Base-by-base conservation (phyloP, 30 jellyfish, hydroid and myxozoan species). In the Cassiopea xamachana region DNA sequence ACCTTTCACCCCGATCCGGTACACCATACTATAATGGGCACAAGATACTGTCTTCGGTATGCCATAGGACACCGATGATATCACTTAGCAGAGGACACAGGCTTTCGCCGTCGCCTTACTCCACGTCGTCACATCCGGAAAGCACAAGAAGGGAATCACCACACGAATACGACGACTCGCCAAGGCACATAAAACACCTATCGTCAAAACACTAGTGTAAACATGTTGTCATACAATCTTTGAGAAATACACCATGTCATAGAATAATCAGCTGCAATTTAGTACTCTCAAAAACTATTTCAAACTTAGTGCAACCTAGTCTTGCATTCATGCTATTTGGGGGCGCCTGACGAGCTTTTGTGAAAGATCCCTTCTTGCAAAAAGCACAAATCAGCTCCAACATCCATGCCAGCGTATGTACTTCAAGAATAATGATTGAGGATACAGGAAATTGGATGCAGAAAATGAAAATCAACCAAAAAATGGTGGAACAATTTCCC, bases 1-100 rank as follows among this genome's bases (percentile, higher is more conserved):
- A 88, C 46, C 86, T 88, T 68, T 88, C 95, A 69, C 95, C 90
- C 12, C n/a, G 95, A 70, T 27, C 95, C 9, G 90, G 95, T 10
- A 72, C 95, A 48, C 81, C 95, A 55, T 88, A 88, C 75, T 88
- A 88, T 83, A 88, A 88, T 48, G 95, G 95, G 39, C 90, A 73
- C 84, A 88, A 88, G 90, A 49, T 88, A 1, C 61, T 88, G 50
- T 46, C 95, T 6, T 83, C 90, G 27, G 85, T 80, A 48, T 88
- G 95, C 82, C 95, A 88, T 48, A 27, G 90, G 16, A 61, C 95
- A 10, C 84, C 90, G 45, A 77, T 88, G 48, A 82, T 89, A 71
- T 79, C 95, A 15, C 19, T 88, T 58, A 80, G 87, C 61, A 78
- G 95, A 69, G 81, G 80, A 7, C 92, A 84, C 70, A 78, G 95